Percentiles rank a stretch among this genome's conserved stretches.
Evolutionary conservation across 2,797 vertebrate genomes (phyloP).

Genomic region (Pangasius djambal): DNA sequence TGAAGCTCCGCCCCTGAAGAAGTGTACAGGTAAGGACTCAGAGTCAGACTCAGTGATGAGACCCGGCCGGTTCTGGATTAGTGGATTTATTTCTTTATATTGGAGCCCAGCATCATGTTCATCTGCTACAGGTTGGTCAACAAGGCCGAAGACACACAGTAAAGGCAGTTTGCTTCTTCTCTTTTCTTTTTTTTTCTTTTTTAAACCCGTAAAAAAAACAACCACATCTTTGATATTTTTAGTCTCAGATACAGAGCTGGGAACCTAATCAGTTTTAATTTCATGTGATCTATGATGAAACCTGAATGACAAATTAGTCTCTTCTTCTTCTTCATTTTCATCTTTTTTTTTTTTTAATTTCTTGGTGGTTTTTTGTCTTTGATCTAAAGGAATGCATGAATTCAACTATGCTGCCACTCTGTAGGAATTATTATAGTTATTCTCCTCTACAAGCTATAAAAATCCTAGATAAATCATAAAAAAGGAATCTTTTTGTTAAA

Average conservation of each 20-base stretch:
- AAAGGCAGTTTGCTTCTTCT: slow-evolving; percentile 57
- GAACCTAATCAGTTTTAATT: slow-evolving; percentile 51
- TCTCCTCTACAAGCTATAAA: slow-evolving; percentile 62
- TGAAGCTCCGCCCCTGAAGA: slow-evolving; percentile 12
- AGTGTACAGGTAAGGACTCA: not conserved
- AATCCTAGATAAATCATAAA: slow-evolving; percentile 63
- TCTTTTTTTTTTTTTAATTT: slow-evolving; percentile 26
- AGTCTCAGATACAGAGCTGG: slow-evolving; percentile 54
- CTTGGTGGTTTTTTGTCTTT: slow-evolving; percentile 46
- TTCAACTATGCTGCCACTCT: slow-evolving; percentile 60
- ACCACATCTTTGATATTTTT: slow-evolving; percentile 52
- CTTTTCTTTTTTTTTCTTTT: slow-evolving; percentile 34
- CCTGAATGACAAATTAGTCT: slow-evolving; percentile 46
- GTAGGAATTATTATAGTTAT: slow-evolving; percentile 54
- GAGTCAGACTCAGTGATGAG: slow-evolving; percentile 20
- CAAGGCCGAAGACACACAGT: slow-evolving; percentile 58
- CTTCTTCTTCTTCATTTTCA: slow-evolving; percentile 21
- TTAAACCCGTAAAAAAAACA: slow-evolving; percentile 48
- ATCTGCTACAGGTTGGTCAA: slow-evolving; percentile 61
- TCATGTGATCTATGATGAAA: slow-evolving; percentile 47
- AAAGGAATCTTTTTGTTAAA: slow-evolving; percentile 60
- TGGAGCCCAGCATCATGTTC: slow-evolving; percentile 56
- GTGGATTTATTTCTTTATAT: slow-evolving; percentile 60
- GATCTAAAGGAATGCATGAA: slow-evolving; percentile 59
- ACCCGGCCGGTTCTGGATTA: slow-evolving; percentile 32